Evolutionary conservation across 2,797 vertebrate species (phyloP).

Genomic region (Valencia hispanica): DNA sequence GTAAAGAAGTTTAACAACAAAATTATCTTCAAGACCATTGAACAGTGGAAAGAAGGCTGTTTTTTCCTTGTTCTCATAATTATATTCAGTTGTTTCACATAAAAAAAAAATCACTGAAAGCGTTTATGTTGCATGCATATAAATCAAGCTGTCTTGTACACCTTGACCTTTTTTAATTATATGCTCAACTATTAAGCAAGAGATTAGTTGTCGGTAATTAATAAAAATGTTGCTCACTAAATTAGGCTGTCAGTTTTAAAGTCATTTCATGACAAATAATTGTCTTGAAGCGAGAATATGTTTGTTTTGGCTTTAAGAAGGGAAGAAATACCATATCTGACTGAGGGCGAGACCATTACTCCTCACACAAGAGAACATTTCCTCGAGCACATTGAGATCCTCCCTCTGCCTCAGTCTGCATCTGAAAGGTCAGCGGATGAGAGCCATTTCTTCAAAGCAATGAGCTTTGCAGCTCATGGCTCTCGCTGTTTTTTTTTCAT

Average conservation of each 20-base stretch:
- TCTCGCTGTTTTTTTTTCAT: constrained; percentile 52
- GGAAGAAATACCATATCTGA: constrained; percentile 37
- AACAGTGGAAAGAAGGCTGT: too few relatives aligned
- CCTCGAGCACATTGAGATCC: constrained; percentile 44
- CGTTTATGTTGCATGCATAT: not conserved
- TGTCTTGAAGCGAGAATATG: not conserved
- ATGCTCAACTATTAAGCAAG: not conserved
- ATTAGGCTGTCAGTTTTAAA: not conserved
- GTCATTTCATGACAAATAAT: constrained; percentile 1
- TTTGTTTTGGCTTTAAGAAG: constrained; percentile 12
- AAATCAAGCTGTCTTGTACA: not conserved
- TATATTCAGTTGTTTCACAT: not conserved
- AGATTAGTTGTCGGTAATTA: not conserved
- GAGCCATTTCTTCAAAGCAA: constrained; percentile 63
- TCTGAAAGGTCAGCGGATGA: constrained; percentile 67
- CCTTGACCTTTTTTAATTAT: constrained; percentile 1
- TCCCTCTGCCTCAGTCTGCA: constrained; percentile 26
- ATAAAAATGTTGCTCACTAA: constrained; percentile 6
- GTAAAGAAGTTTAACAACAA: not conserved
- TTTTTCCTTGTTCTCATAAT: not conserved
- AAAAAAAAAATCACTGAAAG: not conserved
- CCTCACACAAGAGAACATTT: constrained; percentile 57
- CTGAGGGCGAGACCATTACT: constrained; percentile 47
- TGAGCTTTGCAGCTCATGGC: constrained; percentile 52
- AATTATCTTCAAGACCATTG: not conserved